phyloP scores from a whole-genome alignment of 2,113 vertebrate genomes.

The Rhabdornis inornatus region DNA sequence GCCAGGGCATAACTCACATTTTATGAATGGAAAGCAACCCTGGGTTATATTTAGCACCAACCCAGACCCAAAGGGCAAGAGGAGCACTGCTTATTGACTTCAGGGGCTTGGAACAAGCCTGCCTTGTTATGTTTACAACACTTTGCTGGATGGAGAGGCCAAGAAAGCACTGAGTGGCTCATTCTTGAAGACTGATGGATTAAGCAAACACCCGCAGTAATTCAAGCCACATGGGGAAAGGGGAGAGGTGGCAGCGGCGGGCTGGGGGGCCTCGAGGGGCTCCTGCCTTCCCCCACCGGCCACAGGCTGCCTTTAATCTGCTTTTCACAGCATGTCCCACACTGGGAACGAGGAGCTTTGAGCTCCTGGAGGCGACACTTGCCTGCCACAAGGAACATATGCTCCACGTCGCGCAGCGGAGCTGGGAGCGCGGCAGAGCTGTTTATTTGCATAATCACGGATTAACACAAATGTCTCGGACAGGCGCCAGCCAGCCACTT shows the following conservation, averaged over 20 bases:
- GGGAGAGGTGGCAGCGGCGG: background rate
- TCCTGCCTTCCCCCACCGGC: background rate
- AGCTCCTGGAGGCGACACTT: background rate
- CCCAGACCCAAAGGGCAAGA: background rate
- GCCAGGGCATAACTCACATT: background rate
- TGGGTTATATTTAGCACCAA: conserved; percentile 21
- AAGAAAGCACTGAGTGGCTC: background rate
- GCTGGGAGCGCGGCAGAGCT: background rate
- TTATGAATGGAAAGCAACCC: conserved; percentile 40
- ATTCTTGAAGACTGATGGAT: conserved; percentile 4
- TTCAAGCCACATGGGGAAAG: conserved; percentile 28
- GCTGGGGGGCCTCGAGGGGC: background rate
- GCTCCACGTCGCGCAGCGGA: fast-evolving
- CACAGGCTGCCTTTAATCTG: background rate
- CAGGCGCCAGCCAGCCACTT: background rate
- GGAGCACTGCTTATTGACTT: background rate
- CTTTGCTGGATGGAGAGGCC: conserved; percentile 10
- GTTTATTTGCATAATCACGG: conserved; percentile 18
- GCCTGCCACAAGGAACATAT: background rate
- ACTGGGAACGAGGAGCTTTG: background rate
- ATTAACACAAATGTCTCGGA: background rate
- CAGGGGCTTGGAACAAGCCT: conserved; percentile 29
- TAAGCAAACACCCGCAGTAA: conserved; percentile 32
- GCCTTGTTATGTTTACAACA: conserved; percentile 16
- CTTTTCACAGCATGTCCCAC: background rate